Conservation (phyloP, 2,888 invertebrate genomes). For the Temnothorax unifasciatus region DNA sequence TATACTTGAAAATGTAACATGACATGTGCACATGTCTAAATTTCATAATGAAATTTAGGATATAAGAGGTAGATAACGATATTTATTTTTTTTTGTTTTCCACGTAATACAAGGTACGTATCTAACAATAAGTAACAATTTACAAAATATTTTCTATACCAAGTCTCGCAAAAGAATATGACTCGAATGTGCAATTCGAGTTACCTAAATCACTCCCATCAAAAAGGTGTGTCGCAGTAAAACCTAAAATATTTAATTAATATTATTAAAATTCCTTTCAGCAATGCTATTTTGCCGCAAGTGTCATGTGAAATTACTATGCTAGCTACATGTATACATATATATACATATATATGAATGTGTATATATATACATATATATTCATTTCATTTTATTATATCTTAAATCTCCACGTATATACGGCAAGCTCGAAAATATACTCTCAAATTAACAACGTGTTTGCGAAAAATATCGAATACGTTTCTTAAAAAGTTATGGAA, state of each 20-base stretch:
- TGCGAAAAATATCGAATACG: conserved; percentile 13
- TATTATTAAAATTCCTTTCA: conserved; percentile 12
- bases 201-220: neutral
- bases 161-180: neutral
- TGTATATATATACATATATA: neutral
- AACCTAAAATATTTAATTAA: conserved; percentile 29
- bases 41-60: conserved; percentile 12
- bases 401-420: neutral
- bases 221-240: conserved; percentile 16
- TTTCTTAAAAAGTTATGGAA: neutral
- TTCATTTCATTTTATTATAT: conserved; percentile 3
- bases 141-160: conserved; percentile 57
- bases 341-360: neutral
- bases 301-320: neutral
- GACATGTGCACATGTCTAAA: neutral
- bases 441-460: conserved; percentile 23
- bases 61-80: conserved; percentile 27
- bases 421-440: conserved; percentile 32
- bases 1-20: neutral
- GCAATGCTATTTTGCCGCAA: neutral
- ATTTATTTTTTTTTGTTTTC: conserved; percentile 42
- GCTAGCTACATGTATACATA: neutral
- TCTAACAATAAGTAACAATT: conserved; percentile 50
- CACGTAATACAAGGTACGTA: conserved; percentile 62
- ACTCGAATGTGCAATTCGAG: neutral